phyloP scores from a whole-genome alignment of 2,888 invertebrate genomes.

The Drosophila infuscata region DNA sequence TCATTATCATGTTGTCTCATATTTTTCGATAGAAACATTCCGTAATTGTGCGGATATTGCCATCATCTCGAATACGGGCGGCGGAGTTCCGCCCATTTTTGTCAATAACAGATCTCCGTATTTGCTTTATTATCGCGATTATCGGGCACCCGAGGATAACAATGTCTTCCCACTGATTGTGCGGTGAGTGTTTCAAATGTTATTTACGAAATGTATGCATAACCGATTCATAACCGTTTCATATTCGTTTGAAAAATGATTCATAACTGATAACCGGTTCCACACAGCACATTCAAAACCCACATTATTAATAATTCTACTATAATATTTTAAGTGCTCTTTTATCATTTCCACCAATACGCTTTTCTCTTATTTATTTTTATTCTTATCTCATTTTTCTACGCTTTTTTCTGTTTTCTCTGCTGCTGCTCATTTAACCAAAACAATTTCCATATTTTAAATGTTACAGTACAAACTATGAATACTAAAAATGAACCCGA shows the following conservation, averaged over 20 bases:
- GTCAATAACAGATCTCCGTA: slow-evolving; percentile 90
- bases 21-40: slow-evolving; percentile 89
- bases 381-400: too few species aligned
- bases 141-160: slow-evolving; percentile 87
- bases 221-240: slow-evolving; percentile 9
- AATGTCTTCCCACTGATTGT: slow-evolving; percentile 91
- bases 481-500: neutral
- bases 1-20: neutral
- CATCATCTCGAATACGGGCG: slow-evolving; percentile 92
- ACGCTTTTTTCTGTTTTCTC: neutral
- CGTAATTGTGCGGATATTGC: slow-evolving; percentile 95
- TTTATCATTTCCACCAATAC: neutral
- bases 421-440: slow-evolving; percentile 15
- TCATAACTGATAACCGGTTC: neutral
- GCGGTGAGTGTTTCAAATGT: slow-evolving; percentile 86
- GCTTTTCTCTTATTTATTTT: neutral
- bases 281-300: neutral
- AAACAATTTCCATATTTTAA: neutral
- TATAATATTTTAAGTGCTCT: neutral
- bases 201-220: neutral
- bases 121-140: slow-evolving; percentile 91
- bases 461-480: neutral
- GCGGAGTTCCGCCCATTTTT: slow-evolving; percentile 90
- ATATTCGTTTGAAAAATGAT: neutral
- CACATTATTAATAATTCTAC: neutral